Percentiles rank a stretch among this genome's conserved stretches.
Evolutionary conservation across 2,888 invertebrate species (phyloP).

Genomic region (Drosophila parthenogenetica): DNA sequence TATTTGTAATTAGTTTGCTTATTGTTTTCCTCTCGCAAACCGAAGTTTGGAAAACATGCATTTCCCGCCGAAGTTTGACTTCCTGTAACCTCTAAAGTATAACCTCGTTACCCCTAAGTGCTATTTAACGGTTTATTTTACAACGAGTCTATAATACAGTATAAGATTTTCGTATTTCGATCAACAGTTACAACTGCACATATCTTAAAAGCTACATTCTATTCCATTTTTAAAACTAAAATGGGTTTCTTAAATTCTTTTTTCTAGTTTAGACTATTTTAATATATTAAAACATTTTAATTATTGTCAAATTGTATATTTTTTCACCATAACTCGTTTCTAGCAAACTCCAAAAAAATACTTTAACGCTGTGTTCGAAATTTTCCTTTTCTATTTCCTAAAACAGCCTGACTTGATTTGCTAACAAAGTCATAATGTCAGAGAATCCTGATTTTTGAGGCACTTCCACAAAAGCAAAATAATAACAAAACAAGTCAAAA

Average conservation of each 20-base stretch:
- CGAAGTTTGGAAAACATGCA: neutral
- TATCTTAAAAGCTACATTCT: neutral
- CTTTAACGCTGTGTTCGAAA: too few relatives aligned
- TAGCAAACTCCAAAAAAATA: too few relatives aligned
- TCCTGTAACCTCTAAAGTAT: neutral
- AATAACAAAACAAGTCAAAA: slow-evolving; percentile 54
- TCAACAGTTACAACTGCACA: neutral
- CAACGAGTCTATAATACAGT: neutral
- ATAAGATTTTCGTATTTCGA: too few relatives aligned
- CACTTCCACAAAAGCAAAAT: slow-evolving; percentile 32
- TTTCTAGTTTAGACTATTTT: too few relatives aligned
- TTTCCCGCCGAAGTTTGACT: slow-evolving; percentile 1
- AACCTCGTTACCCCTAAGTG: slow-evolving; percentile 3
- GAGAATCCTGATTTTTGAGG: slow-evolving; percentile 14
- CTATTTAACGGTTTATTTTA: slow-evolving; percentile 6
- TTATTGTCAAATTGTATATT: too few relatives aligned
- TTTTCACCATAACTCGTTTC: too few relatives aligned
- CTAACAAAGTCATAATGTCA: neutral
- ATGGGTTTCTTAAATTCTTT: too few relatives aligned
- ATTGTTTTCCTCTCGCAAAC: slow-evolving; percentile 52
- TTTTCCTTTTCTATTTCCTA: too few relatives aligned
- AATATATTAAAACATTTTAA: too few relatives aligned
- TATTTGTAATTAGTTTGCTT: slow-evolving; percentile 77
- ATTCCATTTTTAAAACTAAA: too few relatives aligned
- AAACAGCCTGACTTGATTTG: neutral